A percentile compares a stretch with the other conserved stretches of the same genome.
These are phyloP conservation scores for Huso huso DNA, from an alignment of 2,797 vertebrate genomes.

Conservation along the genomic window DNA sequence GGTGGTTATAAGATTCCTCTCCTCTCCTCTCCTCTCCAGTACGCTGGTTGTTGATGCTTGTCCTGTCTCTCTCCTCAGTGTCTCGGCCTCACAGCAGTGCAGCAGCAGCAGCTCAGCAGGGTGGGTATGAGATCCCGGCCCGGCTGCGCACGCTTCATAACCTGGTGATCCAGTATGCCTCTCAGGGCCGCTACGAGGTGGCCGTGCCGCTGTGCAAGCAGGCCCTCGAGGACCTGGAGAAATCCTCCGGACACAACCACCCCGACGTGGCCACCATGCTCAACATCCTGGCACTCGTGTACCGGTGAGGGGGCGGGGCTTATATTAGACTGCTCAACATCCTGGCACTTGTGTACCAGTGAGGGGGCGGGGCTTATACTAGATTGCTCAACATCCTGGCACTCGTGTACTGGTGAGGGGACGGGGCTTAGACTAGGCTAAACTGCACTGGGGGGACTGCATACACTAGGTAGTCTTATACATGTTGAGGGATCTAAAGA, in stretches of 20 bases:
- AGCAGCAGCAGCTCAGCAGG: conserved; percentile 65
- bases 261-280: conserved; percentile 86
- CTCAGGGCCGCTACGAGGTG: conserved; percentile 81
- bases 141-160: conserved; percentile 80
- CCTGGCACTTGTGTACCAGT: conserved; percentile 80
- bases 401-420: conserved; percentile 71
- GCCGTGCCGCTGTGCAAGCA: conserved; percentile 82
- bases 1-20: neutral
- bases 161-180: conserved; percentile 81
- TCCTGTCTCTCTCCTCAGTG: neutral
- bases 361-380: conserved; percentile 8
- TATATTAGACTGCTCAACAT: conserved; percentile 66
- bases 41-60: too few relatives aligned
- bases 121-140: conserved; percentile 78
- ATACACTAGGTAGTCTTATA: too few relatives aligned
- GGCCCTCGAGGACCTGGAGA: conserved; percentile 81
- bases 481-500: too few relatives aligned
- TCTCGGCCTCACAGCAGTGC: conserved; percentile 56
- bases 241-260: conserved; percentile 79
- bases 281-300: conserved; percentile 80
- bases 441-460: neutral
- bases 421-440: accelerated
- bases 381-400: conserved; percentile 77
- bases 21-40: neutral
- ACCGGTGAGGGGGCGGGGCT: conserved; percentile 52